Evolutionary conservation across 2,113 vertebrate species (phyloP).

Genomic region (Sinocyclocheilus grahami): DNA sequence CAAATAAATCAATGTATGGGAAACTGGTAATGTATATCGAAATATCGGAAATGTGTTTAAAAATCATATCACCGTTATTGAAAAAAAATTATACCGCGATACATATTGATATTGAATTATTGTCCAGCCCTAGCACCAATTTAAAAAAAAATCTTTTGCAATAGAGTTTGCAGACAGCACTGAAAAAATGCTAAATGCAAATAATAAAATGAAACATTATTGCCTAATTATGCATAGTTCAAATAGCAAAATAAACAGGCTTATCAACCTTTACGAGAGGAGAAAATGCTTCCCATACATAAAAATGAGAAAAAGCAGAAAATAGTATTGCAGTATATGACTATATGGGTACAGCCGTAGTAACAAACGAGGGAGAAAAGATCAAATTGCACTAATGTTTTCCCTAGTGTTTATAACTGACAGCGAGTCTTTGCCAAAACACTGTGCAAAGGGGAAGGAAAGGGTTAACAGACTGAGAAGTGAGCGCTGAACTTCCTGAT

Average conservation of each 20-base stretch:
- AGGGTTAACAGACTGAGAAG: conserved; percentile 61
- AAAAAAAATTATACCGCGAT: too few relatives aligned
- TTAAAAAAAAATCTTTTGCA: not conserved
- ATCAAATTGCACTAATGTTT: too few relatives aligned
- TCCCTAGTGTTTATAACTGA: not conserved
- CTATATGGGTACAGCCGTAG: not conserved
- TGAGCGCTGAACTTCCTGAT: conserved; percentile 58
- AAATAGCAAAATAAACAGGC: not conserved
- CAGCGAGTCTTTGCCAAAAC: not conserved
- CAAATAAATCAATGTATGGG: too few relatives aligned
- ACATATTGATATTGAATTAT: too few relatives aligned
- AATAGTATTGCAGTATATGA: not conserved
- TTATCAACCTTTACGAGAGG: not conserved
- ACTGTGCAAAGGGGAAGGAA: conserved; percentile 13
- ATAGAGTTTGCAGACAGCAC: not conserved
- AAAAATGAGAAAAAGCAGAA: not conserved
- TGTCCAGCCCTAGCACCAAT: too few relatives aligned
- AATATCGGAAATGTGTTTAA: too few relatives aligned
- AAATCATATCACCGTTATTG: too few relatives aligned
- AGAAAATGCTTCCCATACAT: not conserved
- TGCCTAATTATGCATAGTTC: not conserved
- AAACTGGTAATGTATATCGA: too few relatives aligned
- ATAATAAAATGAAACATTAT: not conserved
- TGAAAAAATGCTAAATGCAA: not conserved
- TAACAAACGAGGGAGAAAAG: not conserved